phyloP scores from a whole-genome alignment of 2,888 invertebrate species.

The Heliconius cydno region DNA sequence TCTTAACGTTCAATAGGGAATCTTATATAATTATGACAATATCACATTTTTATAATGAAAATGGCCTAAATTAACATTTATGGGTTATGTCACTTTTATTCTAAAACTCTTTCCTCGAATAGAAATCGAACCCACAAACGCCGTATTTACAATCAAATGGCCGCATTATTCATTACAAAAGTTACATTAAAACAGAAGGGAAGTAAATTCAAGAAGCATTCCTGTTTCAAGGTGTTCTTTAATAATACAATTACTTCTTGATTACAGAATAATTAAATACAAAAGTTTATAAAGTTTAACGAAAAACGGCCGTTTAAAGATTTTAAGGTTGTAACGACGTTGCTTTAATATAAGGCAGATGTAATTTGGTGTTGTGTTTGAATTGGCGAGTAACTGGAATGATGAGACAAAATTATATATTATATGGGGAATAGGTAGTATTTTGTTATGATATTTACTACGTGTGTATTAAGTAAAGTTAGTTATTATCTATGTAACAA shows the following conservation, averaged over 20 bases:
- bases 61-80: too few species aligned
- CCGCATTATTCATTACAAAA: not conserved
- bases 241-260: conserved; percentile 15
- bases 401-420: not conserved
- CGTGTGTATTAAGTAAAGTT: too few species aligned
- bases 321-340: conserved; percentile 63
- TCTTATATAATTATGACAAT: too few species aligned
- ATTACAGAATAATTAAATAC: conserved; percentile 57
- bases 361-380: conserved; percentile 57
- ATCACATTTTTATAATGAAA: too few species aligned
- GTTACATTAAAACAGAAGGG: conserved; percentile 10
- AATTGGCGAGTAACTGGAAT: conserved; percentile 44
- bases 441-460: too few species aligned
- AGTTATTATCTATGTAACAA: too few species aligned
- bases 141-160: not conserved
- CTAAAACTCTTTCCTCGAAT: not conserved
- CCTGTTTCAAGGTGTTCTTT: conserved; percentile 38
- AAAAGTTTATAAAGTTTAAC: conserved; percentile 56
- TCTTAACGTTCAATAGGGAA: too few species aligned
- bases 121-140: not conserved
- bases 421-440: too few species aligned
- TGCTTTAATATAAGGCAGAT: conserved; percentile 61
- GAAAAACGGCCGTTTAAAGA: conserved; percentile 63
- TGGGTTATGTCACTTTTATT: too few species aligned
- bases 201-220: conserved; percentile 34